Evolutionary conservation across 2,113 vertebrate species (phyloP), one percentile per base, ranked within the genome.

Genomic region (Psephotus haematonotus): DNA sequence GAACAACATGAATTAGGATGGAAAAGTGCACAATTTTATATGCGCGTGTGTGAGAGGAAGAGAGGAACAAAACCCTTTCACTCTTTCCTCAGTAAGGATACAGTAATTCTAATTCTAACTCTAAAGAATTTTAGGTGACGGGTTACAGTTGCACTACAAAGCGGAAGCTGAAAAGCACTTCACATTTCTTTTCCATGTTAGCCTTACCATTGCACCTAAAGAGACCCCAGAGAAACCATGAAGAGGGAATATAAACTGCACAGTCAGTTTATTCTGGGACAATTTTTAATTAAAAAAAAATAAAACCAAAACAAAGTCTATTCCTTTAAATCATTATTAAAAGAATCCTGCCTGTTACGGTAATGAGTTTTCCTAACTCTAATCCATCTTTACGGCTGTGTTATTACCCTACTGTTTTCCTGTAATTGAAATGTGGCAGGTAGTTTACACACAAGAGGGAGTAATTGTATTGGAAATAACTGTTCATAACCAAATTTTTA

Each of bases 351-450:
- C 65, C 55, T 86, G 79, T 88, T 92, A 95, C 47, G n/a, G 76
- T 77, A 89, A 95, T 39, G 87, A 90, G 70, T 57, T 90, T 87
- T 92, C 67, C 80, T 86, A 80, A 95, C 84, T 93, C 82, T 83
- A 71, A 95, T 97, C 82, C 90, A 83, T 95, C 95, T 96, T 94
- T 90, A 64, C 80, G 74, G 80, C 60, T 86, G 59, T 23, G 86
- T 90, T 96, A 92, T 95, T 96, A 88, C 69, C 84, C 79, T 86
- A 92, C 80, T 82, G 82, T 82, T 96, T 92, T 95, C 76, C 67
- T 87, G 78, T 95, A 97, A 98, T 98, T 98, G 97, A 98, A 97
- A 97, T 82, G 76, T 95, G 92, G 84, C 97, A 97, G 95, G 94
- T 97, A 97, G 97, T 76, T 97, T 96, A 97, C 95, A 97, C 91